Percentiles rank a stretch among this genome's conserved stretches.
Evolutionary conservation across 2,888 invertebrate genomes (phyloP).

Genomic region (Chorisops tibialis): DNA sequence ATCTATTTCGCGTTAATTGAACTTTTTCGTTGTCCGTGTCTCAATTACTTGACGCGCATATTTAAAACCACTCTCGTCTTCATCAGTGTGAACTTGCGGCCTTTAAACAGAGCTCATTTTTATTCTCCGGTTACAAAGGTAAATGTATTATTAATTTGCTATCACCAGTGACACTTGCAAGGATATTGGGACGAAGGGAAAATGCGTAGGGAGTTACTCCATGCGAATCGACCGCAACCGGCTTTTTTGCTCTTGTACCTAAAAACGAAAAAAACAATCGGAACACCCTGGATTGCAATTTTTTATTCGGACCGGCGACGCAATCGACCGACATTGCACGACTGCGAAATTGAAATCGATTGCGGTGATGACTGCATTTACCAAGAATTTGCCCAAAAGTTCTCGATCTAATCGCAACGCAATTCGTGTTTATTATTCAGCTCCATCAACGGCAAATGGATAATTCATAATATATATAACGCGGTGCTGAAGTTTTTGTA

Average conservation of each 20-base stretch:
- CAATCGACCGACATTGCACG: background rate
- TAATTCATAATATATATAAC: background rate
- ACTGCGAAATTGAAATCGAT: background rate
- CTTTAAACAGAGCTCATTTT: conserved; percentile 10
- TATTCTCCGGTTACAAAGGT: conserved; percentile 15
- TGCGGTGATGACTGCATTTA: conserved; percentile 11
- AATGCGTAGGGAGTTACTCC: background rate
- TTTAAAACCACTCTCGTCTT: too few relatives aligned
- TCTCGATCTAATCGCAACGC: background rate
- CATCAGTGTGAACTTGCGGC: conserved; percentile 13
- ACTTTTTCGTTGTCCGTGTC: too few relatives aligned
- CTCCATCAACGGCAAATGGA: background rate
- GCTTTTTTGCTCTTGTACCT: background rate
- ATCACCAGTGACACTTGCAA: background rate
- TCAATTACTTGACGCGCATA: too few relatives aligned
- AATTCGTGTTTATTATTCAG: background rate
- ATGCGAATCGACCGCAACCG: background rate
- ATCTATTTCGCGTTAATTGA: too few relatives aligned
- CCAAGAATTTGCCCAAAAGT: conserved; percentile 8
- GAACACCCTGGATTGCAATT: background rate
- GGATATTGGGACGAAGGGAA: too few relatives aligned
- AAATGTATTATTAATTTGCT: background rate
- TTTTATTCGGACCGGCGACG: background rate
- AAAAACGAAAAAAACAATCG: background rate
- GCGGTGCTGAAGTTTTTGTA: background rate